phyloP scores from a whole-genome alignment of 2,113 vertebrate genomes.

The Oreochromis aureus region DNA sequence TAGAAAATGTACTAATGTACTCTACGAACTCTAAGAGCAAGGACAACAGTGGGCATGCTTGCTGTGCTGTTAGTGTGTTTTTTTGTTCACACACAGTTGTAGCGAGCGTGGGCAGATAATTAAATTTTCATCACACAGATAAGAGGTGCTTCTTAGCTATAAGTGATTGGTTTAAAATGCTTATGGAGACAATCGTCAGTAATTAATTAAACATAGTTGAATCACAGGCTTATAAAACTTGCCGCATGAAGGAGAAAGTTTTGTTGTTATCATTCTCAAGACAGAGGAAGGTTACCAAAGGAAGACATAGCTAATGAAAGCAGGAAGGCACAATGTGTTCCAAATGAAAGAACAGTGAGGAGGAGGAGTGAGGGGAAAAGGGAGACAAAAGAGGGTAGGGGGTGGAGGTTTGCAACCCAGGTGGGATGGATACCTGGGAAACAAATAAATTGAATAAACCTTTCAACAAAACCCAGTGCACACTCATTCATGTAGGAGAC shows the following conservation, averaged over 20 bases:
- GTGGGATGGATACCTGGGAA: constrained; percentile 21
- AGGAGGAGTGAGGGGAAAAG: neutral
- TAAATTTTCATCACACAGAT: neutral
- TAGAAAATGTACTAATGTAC: neutral
- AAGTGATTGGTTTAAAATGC: neutral
- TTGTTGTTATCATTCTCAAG: neutral
- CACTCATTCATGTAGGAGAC: constrained; percentile 10
- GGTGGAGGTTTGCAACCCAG: neutral
- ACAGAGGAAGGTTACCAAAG: neutral
- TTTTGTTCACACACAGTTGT: neutral
- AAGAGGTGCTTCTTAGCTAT: neutral
- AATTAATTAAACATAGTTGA: neutral
- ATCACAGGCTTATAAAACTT: neutral
- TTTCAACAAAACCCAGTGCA: constrained; percentile 27
- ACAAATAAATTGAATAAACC: constrained; percentile 28
- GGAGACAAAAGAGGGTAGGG: neutral
- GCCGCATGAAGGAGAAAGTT: neutral
- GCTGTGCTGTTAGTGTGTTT: neutral
- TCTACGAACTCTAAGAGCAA: neutral
- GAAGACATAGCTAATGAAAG: neutral
- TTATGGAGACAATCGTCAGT: neutral
- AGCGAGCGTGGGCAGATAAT: neutral
- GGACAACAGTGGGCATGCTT: neutral
- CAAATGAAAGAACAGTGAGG: neutral
- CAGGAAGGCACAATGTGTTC: neutral